Base-by-base conservation (phyloP, 2,888 invertebrate genomes). In the Epistrophella euchroma region DNA sequence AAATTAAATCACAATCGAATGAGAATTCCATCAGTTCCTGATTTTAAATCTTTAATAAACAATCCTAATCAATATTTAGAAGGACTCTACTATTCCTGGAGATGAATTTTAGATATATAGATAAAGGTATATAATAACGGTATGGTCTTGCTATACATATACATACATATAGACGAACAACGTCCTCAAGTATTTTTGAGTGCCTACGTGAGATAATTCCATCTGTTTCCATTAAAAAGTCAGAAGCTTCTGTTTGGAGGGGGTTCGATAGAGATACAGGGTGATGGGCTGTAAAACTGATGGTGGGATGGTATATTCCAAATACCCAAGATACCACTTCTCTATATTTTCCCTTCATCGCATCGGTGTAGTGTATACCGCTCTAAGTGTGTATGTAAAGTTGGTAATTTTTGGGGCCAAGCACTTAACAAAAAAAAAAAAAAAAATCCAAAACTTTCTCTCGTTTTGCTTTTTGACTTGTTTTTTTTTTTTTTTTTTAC, bases 121-220 rank as follows among this genome's bases (percentile, higher is more conserved):
- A 22, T 13, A 15, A 37, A 60, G 4, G 5, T 25, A 25, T 2
- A 10, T 35, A 37, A 40, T 43, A 64, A 47, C 32, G 45, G 64
- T 45, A 64, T n/a, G n/a, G 15, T n/a, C n/a, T 28, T 25, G 4
- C 22, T 22, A 9, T 15, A 11, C n/a, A 60, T 15, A 37, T 37
- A 68, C n/a, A 4, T 37, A 68, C n/a, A 9, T 13, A 37, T 37
- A 68, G 22, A 70, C 37, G 68, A 71, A 76, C 52, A 85, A 73
- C 71, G 74, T 86, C 47, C 66, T 70, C 76, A 70, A 86, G 85
- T 76, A 80, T 81, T 81, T 86, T 86, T 72, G 81, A 81, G 86
- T 86, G 86, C 82, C 79, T 87, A 87, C 87, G 87, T 87, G 87
- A 87, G 87, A 87, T 83, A 87, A 87, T 87, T 87, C 87, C 87